Conservation (phyloP, 2,113 vertebrate genomes). For the Tylochromis polylepis region DNA sequence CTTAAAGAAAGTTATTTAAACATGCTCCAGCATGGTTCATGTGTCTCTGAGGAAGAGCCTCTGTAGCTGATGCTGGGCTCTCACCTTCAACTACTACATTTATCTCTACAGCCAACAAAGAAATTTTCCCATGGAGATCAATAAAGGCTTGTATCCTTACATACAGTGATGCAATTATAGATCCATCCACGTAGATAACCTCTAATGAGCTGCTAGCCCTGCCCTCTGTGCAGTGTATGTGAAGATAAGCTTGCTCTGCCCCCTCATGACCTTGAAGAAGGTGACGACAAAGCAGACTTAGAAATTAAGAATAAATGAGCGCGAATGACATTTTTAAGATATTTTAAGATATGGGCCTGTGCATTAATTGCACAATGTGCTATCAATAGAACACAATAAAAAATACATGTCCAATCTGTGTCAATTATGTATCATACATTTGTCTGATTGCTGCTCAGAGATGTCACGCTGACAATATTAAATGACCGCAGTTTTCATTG, state of each 20-base stretch:
- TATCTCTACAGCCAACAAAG: slow-evolving; percentile 31
- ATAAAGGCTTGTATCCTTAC: slow-evolving; percentile 39
- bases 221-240: slow-evolving; percentile 1
- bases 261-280: slow-evolving; percentile 20
- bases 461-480: background rate
- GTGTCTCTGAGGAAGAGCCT: background rate
- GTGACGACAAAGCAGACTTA: background rate
- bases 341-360: background rate
- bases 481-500: slow-evolving; percentile 10
- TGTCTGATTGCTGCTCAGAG: background rate
- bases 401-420: background rate
- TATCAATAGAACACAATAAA: background rate
- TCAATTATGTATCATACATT: background rate
- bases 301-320: background rate
- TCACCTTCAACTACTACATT: slow-evolving; percentile 38
- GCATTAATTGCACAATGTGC: background rate
- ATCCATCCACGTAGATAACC: slow-evolving; percentile 44
- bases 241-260: slow-evolving; percentile 33
- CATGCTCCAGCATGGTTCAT: background rate
- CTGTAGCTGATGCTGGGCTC: background rate
- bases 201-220: slow-evolving; percentile 36
- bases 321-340: background rate
- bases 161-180: slow-evolving; percentile 37
- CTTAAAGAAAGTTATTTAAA: background rate
- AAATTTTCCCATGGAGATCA: slow-evolving; percentile 37